These are phyloP conservation scores for Pyrgilauda ruficollis DNA, from an alignment of 2,113 vertebrate genomes.

Conservation along the genomic window DNA sequence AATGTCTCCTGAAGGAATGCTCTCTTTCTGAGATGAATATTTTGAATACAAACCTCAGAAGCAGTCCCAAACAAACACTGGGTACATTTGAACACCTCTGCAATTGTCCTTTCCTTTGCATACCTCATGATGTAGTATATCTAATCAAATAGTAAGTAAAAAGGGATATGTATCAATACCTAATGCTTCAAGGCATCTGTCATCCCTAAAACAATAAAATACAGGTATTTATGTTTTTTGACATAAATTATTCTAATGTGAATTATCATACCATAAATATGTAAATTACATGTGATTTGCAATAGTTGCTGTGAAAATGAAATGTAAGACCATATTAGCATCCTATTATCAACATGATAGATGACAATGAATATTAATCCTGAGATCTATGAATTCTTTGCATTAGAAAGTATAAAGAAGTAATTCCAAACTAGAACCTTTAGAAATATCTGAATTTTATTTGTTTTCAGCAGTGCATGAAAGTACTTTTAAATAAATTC, in stretches of 20 bases:
- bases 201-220: background rate
- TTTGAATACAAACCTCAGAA: background rate
- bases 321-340: slow-evolving; percentile 37
- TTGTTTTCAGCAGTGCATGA: background rate
- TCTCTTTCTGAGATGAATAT: background rate
- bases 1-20: background rate
- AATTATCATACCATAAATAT: slow-evolving; percentile 48
- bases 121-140: background rate
- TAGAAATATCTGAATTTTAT: background rate
- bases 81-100: background rate
- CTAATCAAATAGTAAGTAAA: background rate
- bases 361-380: slow-evolving; percentile 13
- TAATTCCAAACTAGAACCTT: background rate
- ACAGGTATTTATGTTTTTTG: background rate
- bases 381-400: background rate
- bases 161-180: background rate
- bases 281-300: slow-evolving; percentile 49
- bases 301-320: slow-evolving; percentile 31
- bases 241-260: background rate
- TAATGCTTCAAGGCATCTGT: background rate
- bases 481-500: background rate
- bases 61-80: background rate
- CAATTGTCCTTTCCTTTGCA: background rate
- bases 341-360: background rate
- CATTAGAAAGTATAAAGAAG: background rate